Evolutionary conservation across 2,888 invertebrate genomes (phyloP), one percentile per base, ranked within the genome.

Genomic region (Drosophila setosimentum): DNA sequence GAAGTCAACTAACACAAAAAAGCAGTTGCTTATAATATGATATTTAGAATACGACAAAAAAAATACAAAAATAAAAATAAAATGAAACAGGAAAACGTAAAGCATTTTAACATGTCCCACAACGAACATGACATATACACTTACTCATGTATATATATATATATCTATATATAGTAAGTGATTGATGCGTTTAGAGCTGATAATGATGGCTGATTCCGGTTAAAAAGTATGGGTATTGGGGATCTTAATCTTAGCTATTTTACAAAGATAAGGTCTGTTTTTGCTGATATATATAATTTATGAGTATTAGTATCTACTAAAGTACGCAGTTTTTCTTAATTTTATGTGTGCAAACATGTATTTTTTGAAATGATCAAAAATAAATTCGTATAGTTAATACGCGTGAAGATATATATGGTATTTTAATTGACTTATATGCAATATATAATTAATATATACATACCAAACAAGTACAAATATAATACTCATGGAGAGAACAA

Each of bases 11-110:
- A 66, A 80, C 80, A 65, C 11, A 57, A 54, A 53, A 35, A 55
- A 63, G 37, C 71, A 50, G 18, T 50, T 30, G 69, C 70, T 50
- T 71, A 62, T 45, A 70, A 64, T 61, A 59, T 76, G 61, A 68
- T 67, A 68, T 80, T 72, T 65, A 68, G 72, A 78, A 80, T 60
- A 53, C 45, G 11, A 61, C 65, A 64, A 55, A 58, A 35, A 11
- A 51, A 32, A 18, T 8, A 2, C 2, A 21, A 10, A 35, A 16
- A 35, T 2, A 18, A 16, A 40, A 16, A 40, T 7, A 29, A 18
- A 51, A 65, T 29, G n/a, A 60, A 68, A 61, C 49, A 59, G 57
- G 42, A 63, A 42, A 61, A 53, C n/a, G 24, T 40, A 51, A 2
- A 48, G 18, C 50, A 40, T 57, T 61, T 69, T 63, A 55, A 40